Conservation (phyloP, 30 jellyfish, hydroid and myxozoan species). For the Turritopsis dohrnii region DNA sequence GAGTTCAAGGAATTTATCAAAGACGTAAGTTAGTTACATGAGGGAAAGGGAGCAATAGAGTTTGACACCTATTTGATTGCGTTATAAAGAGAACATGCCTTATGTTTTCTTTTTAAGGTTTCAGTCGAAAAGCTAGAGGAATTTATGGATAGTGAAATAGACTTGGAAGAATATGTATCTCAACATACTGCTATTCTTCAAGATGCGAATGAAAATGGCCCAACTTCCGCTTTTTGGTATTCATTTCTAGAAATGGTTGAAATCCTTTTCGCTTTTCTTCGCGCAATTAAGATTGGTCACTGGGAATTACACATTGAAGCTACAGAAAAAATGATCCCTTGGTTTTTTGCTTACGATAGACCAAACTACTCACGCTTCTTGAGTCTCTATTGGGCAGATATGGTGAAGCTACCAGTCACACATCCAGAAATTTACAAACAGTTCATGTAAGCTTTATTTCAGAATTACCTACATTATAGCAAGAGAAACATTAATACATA, state of each 20-base stretch:
- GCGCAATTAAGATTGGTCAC: background rate
- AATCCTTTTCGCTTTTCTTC: background rate
- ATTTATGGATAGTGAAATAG: too few species aligned
- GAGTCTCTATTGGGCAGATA: constrained; percentile 24
- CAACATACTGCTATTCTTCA: too few species aligned
- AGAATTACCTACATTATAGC: too few species aligned
- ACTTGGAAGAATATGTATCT: too few species aligned
- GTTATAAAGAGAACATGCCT: too few species aligned
- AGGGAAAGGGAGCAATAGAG: too few species aligned
- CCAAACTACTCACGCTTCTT: constrained; percentile 32
- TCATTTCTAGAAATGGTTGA: background rate
- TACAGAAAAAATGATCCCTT: constrained; percentile 27
- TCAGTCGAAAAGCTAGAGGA: too few species aligned
- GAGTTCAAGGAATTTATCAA: background rate
- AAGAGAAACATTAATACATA: background rate
- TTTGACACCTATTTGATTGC: too few species aligned
- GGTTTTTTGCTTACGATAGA: constrained; percentile 33
- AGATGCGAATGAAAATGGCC: too few species aligned
- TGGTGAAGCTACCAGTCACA: background rate
- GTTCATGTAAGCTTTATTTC: background rate
- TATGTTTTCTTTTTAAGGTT: too few species aligned
- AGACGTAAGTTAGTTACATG: background rate
- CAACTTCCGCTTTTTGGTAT: too few species aligned
- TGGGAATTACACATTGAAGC: constrained; percentile 23
- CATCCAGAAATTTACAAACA: background rate